These are phyloP conservation scores for Argopecten irradians DNA, from an alignment of 1,140 invertebrate genomes.

Conservation along the genomic window DNA sequence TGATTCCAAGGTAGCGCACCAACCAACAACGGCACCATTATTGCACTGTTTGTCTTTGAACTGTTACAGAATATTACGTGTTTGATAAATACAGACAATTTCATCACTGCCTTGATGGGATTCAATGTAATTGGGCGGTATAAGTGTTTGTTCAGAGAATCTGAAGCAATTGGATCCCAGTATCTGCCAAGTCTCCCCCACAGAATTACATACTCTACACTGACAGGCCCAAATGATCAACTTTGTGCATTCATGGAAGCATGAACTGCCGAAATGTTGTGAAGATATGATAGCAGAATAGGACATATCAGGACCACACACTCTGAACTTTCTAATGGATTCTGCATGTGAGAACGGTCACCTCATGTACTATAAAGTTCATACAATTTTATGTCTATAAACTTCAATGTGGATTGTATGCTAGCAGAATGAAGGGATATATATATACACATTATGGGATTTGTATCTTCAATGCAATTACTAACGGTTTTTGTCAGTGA, in stretches of 20 bases:
- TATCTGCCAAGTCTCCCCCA: neutral
- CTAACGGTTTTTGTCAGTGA: neutral
- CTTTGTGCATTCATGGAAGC: neutral
- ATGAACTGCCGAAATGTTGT: neutral
- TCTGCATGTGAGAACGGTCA: neutral
- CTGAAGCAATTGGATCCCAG: neutral
- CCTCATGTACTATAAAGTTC: neutral
- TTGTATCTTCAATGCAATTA: neutral
- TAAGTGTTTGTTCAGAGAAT: neutral
- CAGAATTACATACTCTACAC: no score
- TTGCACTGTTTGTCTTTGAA: neutral
- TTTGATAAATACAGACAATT: conserved; percentile 7
- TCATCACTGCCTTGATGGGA: neutral
- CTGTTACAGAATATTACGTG: neutral
- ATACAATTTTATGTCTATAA: neutral
- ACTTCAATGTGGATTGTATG: neutral
- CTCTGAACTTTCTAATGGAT: neutral
- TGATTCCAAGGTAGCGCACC: no score
- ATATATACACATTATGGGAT: neutral
- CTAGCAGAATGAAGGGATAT: neutral
- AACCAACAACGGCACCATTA: no score
- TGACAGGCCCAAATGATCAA: neutral
- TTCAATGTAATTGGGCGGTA: neutral
- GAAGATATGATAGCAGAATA: neutral
- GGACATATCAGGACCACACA: neutral